A percentile compares a stretch with the other conserved stretches of the same genome.
Conservation (phyloP, 2,113 vertebrate species). For the Zonotrichia leucophrys region DNA sequence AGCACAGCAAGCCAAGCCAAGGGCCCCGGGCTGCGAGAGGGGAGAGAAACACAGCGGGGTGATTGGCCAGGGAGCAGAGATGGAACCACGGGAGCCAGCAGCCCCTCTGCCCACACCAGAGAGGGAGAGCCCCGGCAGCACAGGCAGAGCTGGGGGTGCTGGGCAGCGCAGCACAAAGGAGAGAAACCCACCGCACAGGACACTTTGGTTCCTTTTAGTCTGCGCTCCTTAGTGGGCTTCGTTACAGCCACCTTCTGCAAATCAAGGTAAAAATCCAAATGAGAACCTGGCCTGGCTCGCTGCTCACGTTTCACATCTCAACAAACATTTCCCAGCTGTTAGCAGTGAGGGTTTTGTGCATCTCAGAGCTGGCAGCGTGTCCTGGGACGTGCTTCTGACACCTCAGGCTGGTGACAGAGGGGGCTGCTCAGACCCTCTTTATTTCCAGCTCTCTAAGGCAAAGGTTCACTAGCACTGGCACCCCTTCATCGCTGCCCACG, state of each 20-base stretch:
- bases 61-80: not conserved
- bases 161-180: not conserved
- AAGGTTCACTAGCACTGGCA: slow-evolving; percentile 34
- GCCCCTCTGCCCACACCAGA: not conserved
- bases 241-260: slow-evolving; percentile 70
- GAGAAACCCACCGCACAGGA: slow-evolving; percentile 66
- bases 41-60: not conserved
- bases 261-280: slow-evolving; percentile 64
- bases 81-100: not conserved
- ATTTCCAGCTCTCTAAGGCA: slow-evolving; percentile 52
- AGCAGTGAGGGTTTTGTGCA: not conserved
- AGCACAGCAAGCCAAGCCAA: not conserved
- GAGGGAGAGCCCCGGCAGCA: not conserved
- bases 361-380: not conserved
- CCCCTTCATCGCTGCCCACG: not conserved
- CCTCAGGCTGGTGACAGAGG: slow-evolving; percentile 20
- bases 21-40: not conserved
- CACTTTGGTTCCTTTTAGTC: slow-evolving; percentile 67
- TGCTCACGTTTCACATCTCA: not conserved
- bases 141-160: not conserved
- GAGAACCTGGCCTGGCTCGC: not conserved
- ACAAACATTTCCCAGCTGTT: not conserved
- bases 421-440: not conserved
- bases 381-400: slow-evolving; percentile 45
- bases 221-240: slow-evolving; percentile 67